Percentiles rank a stretch among this genome's conserved stretches.
These are phyloP conservation scores for Haliaeetus leucogaster DNA, from an alignment of 2,113 vertebrate genomes.

Conservation along the genomic window DNA sequence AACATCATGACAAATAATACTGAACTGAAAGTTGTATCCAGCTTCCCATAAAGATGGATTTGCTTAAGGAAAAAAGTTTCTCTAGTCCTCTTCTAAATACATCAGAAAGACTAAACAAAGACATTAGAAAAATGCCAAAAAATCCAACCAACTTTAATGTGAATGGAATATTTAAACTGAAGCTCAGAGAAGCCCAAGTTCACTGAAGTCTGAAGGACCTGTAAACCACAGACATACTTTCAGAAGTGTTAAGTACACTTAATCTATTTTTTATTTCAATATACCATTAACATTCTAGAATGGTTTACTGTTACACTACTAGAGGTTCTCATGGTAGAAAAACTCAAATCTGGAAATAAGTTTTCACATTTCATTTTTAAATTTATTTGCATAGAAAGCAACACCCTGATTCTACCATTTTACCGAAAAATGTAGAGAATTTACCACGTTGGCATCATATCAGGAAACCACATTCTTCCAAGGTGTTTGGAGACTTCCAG, in stretches of 20 bases:
- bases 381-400: slow-evolving; percentile 51
- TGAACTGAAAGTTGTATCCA: background rate
- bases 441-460: slow-evolving; percentile 78
- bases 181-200: background rate
- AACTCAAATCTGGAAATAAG: background rate
- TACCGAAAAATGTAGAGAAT: background rate
- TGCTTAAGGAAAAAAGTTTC: background rate
- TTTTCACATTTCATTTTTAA: background rate
- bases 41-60: background rate
- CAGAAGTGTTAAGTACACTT: background rate
- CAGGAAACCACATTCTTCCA: slow-evolving; percentile 79
- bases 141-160: background rate
- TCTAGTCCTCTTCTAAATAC: background rate
- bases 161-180: background rate
- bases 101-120: background rate
- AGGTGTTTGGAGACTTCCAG: slow-evolving; percentile 75
- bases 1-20: background rate
- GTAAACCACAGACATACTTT: background rate
- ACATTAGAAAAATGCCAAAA: background rate
- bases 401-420: background rate
- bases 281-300: background rate
- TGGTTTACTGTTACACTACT: background rate
- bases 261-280: background rate
- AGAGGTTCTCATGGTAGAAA: background rate
- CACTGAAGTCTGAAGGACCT: background rate